A percentile compares a stretch with the other conserved stretches of the same genome.
Conservation (phyloP, 1,140 invertebrate species). For the Ctenoplectra terminalis region DNA sequence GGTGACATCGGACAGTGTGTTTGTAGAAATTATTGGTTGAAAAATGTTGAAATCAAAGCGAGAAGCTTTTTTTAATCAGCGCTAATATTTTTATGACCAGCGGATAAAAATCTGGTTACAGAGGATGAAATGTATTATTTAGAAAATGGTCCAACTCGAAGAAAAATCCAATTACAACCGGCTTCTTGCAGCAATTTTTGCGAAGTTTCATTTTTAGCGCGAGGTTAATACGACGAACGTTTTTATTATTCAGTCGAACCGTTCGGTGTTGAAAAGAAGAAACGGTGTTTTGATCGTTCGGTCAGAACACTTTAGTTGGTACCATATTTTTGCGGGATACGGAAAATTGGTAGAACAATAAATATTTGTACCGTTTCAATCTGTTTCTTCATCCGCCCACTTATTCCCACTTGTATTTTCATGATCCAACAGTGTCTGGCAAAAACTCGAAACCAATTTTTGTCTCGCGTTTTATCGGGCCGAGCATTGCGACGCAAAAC, state of each 20-base stretch:
- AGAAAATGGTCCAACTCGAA: too few species aligned
- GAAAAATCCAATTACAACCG: too few species aligned
- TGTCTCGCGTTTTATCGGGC: background rate
- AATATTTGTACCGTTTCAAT: background rate
- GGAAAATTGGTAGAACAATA: background rate
- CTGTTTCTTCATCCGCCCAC: background rate
- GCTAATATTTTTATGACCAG: too few species aligned
- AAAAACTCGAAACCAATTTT: slow-evolving; percentile 30
- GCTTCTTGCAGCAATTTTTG: too few species aligned
- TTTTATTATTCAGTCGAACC: too few species aligned
- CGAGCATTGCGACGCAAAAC: background rate
- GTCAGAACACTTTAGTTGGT: background rate
- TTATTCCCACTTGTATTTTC: slow-evolving; percentile 36
- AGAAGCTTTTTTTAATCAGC: too few species aligned
- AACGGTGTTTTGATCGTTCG: background rate
- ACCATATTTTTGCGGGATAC: background rate
- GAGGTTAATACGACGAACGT: background rate
- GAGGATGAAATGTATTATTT: too few species aligned
- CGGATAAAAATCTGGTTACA: too few species aligned
- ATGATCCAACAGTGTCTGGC: background rate
- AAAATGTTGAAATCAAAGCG: too few species aligned
- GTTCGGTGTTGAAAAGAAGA: background rate
- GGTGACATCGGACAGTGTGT: too few species aligned
- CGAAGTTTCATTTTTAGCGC: too few species aligned
- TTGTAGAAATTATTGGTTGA: too few species aligned